Conservation (phyloP, 2,888 invertebrate genomes). For the Melangyna quadrimaculata region DNA sequence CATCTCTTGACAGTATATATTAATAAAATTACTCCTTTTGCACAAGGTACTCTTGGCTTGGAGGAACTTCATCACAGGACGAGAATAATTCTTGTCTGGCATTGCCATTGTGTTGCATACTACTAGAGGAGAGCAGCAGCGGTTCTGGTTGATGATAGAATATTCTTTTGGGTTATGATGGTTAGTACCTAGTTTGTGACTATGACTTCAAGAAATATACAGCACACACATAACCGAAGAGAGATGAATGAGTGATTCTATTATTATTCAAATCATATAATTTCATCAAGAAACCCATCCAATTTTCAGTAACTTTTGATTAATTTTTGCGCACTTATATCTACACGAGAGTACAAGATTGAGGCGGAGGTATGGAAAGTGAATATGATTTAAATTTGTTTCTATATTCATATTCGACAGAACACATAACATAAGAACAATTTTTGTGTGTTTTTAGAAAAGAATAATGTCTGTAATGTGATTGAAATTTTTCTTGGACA, state of each 20-base stretch:
- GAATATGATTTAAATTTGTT: conserved; percentile 10
- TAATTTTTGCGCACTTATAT: conserved; percentile 59
- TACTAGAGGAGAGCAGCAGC: too few relatives aligned
- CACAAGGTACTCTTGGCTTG: conserved; percentile 20
- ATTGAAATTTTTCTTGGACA: not conserved
- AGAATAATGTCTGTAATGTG: not conserved
- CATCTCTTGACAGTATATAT: conserved; percentile 70
- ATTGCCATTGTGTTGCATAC: conserved; percentile 54
- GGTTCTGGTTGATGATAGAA: conserved; percentile 8
- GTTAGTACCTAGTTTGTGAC: not conserved
- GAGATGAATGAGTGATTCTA: conserved; percentile 78
- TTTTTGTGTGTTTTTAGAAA: not conserved
- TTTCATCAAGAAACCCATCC: conserved; percentile 75
- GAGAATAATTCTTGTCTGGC: conserved; percentile 38
- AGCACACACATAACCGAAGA: conserved; percentile 23
- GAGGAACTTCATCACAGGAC: conserved; percentile 8
- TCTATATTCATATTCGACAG: not conserved
- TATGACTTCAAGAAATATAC: not conserved
- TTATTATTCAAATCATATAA: conserved; percentile 81
- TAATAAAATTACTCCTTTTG: conserved; percentile 54
- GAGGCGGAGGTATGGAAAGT: not conserved
- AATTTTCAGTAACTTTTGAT: conserved; percentile 71
- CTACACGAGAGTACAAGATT: not conserved
- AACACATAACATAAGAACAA: not conserved
- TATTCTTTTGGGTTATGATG: conserved; percentile 1